Evolutionary conservation across 2,888 invertebrate genomes (phyloP).

Genomic region (Itoplectis maculator): DNA sequence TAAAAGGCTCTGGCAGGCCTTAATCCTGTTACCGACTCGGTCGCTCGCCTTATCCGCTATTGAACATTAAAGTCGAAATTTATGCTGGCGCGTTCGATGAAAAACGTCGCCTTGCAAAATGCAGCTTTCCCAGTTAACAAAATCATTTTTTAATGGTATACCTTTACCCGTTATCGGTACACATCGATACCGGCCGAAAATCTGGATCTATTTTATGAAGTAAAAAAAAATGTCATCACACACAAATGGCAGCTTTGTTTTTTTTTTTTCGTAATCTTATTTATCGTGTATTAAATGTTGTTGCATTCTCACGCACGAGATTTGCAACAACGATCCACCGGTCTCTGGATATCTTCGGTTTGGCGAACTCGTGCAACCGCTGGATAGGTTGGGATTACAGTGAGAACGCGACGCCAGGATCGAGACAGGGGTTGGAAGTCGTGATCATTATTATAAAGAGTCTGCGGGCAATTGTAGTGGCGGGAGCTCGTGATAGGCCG

Average conservation of each 20-base stretch:
- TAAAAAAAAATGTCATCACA: neutral
- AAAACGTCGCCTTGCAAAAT: too few species aligned
- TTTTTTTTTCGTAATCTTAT: slow-evolving; percentile 29
- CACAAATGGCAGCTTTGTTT: neutral
- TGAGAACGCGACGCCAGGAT: slow-evolving; percentile 41
- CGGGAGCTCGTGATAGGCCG: slow-evolving; percentile 72
- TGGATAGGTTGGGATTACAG: slow-evolving; percentile 10
- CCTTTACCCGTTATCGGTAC: too few species aligned
- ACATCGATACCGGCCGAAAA: too few species aligned
- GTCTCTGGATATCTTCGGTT: slow-evolving; percentile 37
- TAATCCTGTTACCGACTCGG: too few species aligned
- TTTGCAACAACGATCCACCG: slow-evolving; percentile 36
- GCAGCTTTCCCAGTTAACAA: too few species aligned
- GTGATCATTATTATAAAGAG: slow-evolving; percentile 51
- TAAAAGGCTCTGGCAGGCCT: too few species aligned
- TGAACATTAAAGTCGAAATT: too few species aligned
- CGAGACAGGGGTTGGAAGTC: slow-evolving; percentile 65
- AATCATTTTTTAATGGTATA: too few species aligned
- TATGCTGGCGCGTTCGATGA: too few species aligned
- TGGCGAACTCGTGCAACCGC: slow-evolving; percentile 6
- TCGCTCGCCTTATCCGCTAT: too few species aligned
- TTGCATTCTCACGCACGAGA: slow-evolving; percentile 41
- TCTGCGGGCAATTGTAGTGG: slow-evolving; percentile 48
- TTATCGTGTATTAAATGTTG: slow-evolving; percentile 38
- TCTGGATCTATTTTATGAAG: neutral